Base-by-base conservation (phyloP, 2,888 invertebrate genomes). In the Cantharis nigra region DNA sequence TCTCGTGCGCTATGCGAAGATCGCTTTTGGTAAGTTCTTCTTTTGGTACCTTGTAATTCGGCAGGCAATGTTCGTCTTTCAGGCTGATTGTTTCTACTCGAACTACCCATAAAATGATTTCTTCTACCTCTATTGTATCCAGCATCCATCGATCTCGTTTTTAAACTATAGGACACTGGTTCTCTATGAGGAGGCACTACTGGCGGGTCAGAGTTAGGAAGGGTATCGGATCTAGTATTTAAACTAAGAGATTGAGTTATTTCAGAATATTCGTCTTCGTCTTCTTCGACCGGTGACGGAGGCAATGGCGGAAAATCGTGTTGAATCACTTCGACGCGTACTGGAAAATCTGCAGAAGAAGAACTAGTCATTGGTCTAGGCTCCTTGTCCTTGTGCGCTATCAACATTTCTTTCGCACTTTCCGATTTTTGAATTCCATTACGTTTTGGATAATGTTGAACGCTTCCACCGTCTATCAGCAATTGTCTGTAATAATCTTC, bases 101-200 rank as follows among this genome's bases (percentile, higher is more conserved):
- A 90, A 83, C 89, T 88, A 87, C 90, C 91, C 79, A 85, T 78
- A 86, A 85, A 87, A 77, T 86, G 86, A 62, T 84, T 85, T 73
- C 87, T 78, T 70, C 83, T 81, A 77, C 84, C 84, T 83, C 86
- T 82, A 80, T 91, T 93, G 85, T 94, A 95, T 81, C 94, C 94
- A 3, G 94, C 94, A 86, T 96, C 96, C 93, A 96, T 96, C 9
- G 96, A 96, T 84, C 96, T 92, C 81, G 96, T 95, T 87, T 95
- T 96, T 79, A 96, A 91, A 80, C 95, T 95, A 85, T 92, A 93
- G 9, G 89, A 87, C 70, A 92, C 90, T 14, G 86, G 87, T 85
- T 92, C 91, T 62, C 92, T 91, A 85, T 95, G 94, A 77, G 94
- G 94, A 63, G 95, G 95, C 81, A 95, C 93, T 77, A 91, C 92